Percentiles rank a stretch among this genome's conserved stretches.
phyloP scores from a whole-genome alignment of 2,797 vertebrate genomes.

The Tauraco hartlaubi region DNA sequence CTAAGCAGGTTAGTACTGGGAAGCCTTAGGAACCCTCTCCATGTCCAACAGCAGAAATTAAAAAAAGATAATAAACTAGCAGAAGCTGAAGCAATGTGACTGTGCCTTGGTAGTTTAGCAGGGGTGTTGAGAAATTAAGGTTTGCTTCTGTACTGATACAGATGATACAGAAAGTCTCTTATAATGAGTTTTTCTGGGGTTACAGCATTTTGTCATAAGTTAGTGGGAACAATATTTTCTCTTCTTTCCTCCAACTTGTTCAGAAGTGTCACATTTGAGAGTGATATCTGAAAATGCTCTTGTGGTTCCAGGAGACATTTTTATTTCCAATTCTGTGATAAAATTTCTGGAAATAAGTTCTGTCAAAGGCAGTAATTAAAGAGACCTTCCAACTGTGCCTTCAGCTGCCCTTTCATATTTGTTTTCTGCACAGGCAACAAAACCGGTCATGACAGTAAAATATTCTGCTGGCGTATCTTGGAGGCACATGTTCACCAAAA shows the following conservation, averaged over 20 bases:
- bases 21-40: not conserved
- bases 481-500: slow-evolving; percentile 12
- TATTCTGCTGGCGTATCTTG: not conserved
- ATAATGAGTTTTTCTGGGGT: not conserved
- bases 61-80: not conserved
- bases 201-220: not conserved
- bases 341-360: slow-evolving; percentile 30
- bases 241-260: not conserved
- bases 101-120: not conserved
- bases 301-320: slow-evolving; percentile 1
- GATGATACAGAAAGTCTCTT: not conserved
- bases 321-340: slow-evolving; percentile 30
- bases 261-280: slow-evolving; percentile 2
- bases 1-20: not conserved
- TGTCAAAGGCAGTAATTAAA: slow-evolving; percentile 33
- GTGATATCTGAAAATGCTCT: not conserved
- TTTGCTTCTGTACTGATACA: not conserved
- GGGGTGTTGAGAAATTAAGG: not conserved
- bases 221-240: not conserved
- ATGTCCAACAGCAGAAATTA: not conserved
- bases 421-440: slow-evolving; percentile 33
- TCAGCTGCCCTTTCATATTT: not conserved
- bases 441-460: slow-evolving; percentile 31
- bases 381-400: slow-evolving; percentile 14
- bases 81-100: not conserved